Evolutionary conservation across 2,797 vertebrate genomes (phyloP).

Genomic region (Trachurus trachurus): DNA sequence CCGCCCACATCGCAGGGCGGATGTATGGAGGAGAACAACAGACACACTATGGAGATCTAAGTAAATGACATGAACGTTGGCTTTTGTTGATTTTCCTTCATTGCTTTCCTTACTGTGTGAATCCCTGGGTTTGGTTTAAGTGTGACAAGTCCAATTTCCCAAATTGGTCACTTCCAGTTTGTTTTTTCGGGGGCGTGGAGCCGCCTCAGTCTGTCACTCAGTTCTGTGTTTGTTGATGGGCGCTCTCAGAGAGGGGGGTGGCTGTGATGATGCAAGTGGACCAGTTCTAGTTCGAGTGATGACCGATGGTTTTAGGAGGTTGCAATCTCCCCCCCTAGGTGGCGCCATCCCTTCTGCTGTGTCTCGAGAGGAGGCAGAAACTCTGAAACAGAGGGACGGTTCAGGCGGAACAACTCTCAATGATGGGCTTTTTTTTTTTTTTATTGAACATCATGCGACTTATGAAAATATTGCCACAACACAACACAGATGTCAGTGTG

Average conservation of each 20-base stretch:
- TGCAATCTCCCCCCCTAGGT: constrained; percentile 90
- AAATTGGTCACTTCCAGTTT: constrained; percentile 59
- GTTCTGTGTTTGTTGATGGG: constrained; percentile 73
- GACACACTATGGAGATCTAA: constrained; percentile 67
- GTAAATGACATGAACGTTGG: constrained; percentile 67
- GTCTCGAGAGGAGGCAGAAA: constrained; percentile 90
- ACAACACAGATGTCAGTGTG: constrained; percentile 29
- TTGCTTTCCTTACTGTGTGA: constrained; percentile 52
- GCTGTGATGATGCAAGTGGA: constrained; percentile 78
- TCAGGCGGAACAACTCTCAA: constrained; percentile 44
- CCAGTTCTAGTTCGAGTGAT: constrained; percentile 71
- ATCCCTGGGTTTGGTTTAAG: constrained; percentile 57
- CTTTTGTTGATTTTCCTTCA: constrained; percentile 58
- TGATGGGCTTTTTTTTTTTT: constrained; percentile 1
- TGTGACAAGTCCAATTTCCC: constrained; percentile 49
- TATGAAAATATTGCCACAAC: constrained; percentile 14
- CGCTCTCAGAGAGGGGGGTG: constrained; percentile 68
- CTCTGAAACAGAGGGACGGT: constrained; percentile 86
- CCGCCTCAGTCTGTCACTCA: constrained; percentile 61
- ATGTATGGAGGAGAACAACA: constrained; percentile 62
- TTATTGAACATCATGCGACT: constrained; percentile 21
- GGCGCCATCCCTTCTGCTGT: constrained; percentile 91
- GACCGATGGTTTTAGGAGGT: constrained; percentile 81
- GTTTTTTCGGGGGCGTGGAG: constrained; percentile 44
- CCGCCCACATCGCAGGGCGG: constrained; percentile 43